phyloP scores from a whole-genome alignment of 2,113 vertebrate genomes.

The Pseudorasbora parva region DNA sequence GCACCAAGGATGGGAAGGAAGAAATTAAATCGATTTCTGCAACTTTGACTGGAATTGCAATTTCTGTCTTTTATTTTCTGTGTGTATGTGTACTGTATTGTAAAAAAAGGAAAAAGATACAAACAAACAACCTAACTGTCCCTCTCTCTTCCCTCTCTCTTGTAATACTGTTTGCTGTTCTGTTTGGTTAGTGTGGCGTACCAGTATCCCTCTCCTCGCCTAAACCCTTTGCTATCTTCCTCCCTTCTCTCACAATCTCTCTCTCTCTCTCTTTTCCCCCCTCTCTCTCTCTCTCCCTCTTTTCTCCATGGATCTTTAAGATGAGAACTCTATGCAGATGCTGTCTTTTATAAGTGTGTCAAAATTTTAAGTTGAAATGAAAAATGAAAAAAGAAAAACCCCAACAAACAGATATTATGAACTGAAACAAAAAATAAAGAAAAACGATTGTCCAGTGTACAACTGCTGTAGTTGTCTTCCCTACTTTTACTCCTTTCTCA shows the following conservation, averaged over 20 bases:
- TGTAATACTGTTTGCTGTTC: slow-evolving; percentile 82
- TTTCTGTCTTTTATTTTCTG: slow-evolving; percentile 83
- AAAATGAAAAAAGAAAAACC: slow-evolving; percentile 70
- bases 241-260: slow-evolving; percentile 40
- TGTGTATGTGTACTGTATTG: slow-evolving; percentile 82
- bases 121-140: slow-evolving; percentile 70
- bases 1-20: slow-evolving; percentile 41
- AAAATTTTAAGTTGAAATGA: slow-evolving; percentile 81
- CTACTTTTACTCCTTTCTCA: slow-evolving; percentile 47
- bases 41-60: slow-evolving; percentile 82
- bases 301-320: slow-evolving; percentile 82
- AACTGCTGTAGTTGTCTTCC: slow-evolving; percentile 48
- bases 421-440: slow-evolving; percentile 77
- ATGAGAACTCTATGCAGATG: slow-evolving; percentile 87
- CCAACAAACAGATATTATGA: slow-evolving; percentile 79
- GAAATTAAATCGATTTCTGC: slow-evolving; percentile 50
- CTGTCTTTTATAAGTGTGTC: slow-evolving; percentile 86
- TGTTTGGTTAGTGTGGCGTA: slow-evolving; percentile 83
- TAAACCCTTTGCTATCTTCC: slow-evolving; percentile 41
- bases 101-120: slow-evolving; percentile 68
- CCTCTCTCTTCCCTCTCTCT: slow-evolving; percentile 68
- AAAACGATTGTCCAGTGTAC: slow-evolving; percentile 83
- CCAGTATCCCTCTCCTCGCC: slow-evolving; percentile 70
- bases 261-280: slow-evolving; percentile 51
- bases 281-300: slow-evolving; percentile 55